Evolutionary conservation across 2,797 vertebrate species (phyloP).

Genomic region (Gephyroberyx darwinii): DNA sequence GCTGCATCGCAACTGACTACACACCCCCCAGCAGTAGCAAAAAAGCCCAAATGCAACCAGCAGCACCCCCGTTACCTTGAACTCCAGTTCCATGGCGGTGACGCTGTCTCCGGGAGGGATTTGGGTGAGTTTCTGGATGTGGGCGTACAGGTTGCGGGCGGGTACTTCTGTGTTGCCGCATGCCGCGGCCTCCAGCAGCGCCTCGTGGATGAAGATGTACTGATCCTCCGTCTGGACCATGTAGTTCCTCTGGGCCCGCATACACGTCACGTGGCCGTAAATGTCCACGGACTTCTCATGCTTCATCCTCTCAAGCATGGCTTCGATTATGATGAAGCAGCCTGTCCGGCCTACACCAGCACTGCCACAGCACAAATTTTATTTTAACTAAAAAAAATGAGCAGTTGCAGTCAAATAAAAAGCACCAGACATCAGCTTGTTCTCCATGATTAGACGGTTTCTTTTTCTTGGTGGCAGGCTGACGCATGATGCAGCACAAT

Average conservation of each 20-base stretch:
- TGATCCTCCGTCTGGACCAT: slow-evolving; percentile 99
- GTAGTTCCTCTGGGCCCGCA: slow-evolving; percentile 97
- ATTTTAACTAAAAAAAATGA: background rate
- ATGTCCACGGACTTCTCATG: slow-evolving; percentile 95
- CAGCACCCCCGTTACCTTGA: slow-evolving; percentile 84
- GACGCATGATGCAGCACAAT: too few species aligned
- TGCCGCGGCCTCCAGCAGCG: slow-evolving; percentile 90
- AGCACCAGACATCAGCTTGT: background rate
- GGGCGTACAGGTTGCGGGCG: slow-evolving; percentile 90
- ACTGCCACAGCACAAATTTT: slow-evolving; percentile 24
- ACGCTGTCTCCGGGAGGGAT: slow-evolving; percentile 87
- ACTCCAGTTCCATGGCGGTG: slow-evolving; percentile 94
- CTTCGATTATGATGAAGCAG: slow-evolving; percentile 94
- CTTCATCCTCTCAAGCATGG: slow-evolving; percentile 97
- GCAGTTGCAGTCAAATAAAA: background rate
- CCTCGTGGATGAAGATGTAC: slow-evolving; percentile 96
- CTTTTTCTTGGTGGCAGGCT: too few species aligned
- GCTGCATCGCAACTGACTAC: background rate
- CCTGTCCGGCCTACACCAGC: slow-evolving; percentile 89
- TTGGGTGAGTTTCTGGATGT: slow-evolving; percentile 95
- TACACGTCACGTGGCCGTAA: slow-evolving; percentile 96
- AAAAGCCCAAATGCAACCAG: background rate
- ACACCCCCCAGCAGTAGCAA: background rate
- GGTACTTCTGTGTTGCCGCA: slow-evolving; percentile 93
- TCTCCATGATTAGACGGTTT: too few species aligned